A percentile compares a stretch with the other conserved stretches of the same genome.
Evolutionary conservation across 2,888 invertebrate species (phyloP).

Genomic region (Leuctra nigra): DNA sequence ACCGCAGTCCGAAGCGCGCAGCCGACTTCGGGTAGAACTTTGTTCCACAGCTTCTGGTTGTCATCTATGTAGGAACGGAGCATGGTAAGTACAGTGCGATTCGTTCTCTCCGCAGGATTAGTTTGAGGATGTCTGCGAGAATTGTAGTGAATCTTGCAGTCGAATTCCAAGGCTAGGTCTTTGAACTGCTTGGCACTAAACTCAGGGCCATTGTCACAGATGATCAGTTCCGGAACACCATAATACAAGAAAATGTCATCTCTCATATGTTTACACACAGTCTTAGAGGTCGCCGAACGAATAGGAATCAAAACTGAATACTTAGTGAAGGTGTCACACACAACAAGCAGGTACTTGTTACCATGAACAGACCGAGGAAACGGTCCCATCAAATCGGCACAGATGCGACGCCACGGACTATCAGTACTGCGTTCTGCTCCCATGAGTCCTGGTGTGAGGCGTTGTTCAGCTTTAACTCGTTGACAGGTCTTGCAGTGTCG

Average conservation of each 20-base stretch:
- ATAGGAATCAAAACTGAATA: slow-evolving; percentile 32
- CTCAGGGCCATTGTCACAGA: slow-evolving; percentile 31
- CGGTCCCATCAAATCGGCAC: not conserved
- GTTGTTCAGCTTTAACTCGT: no score
- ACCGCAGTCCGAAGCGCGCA: slow-evolving; percentile 33
- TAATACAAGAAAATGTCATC: slow-evolving; percentile 28
- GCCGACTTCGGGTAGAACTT: slow-evolving; percentile 30
- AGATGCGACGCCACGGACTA: not conserved
- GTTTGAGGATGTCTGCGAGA: slow-evolving; percentile 34
- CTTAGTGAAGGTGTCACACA: slow-evolving; percentile 29
- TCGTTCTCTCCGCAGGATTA: slow-evolving; percentile 35
- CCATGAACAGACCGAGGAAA: slow-evolving; percentile 4
- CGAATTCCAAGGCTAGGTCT: slow-evolving; percentile 23
- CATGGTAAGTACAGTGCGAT: slow-evolving; percentile 33
- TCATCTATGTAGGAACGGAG: slow-evolving; percentile 31
- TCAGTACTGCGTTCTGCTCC: no score
- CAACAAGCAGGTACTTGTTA: slow-evolving; percentile 30
- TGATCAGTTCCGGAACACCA: slow-evolving; percentile 28
- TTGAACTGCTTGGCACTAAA: slow-evolving; percentile 19
- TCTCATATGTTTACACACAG: slow-evolving; percentile 26
- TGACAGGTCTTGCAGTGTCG: no score
- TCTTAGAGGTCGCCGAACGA: slow-evolving; percentile 26
- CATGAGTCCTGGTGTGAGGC: no score
- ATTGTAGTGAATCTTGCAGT: slow-evolving; percentile 28
- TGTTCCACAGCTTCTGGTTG: slow-evolving; percentile 31